These are phyloP conservation scores for Mycalesis mineus DNA, from an alignment of 2,888 invertebrate genomes.

Conservation along the genomic window DNA sequence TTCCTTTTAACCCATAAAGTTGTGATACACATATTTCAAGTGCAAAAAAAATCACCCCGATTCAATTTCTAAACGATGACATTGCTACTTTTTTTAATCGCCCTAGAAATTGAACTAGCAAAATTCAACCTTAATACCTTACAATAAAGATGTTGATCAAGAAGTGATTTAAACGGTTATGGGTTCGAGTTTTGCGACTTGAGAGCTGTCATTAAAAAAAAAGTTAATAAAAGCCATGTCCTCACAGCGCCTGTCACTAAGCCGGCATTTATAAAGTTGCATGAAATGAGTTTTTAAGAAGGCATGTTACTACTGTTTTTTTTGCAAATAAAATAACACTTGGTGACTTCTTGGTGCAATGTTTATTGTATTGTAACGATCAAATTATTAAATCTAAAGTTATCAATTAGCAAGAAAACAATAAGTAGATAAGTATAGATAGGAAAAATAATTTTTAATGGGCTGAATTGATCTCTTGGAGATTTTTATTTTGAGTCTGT, in stretches of 20 bases:
- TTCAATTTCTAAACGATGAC: slow-evolving; percentile 28
- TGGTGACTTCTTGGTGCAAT: too few relatives aligned
- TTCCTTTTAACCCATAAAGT: slow-evolving; percentile 10
- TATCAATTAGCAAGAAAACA: too few relatives aligned
- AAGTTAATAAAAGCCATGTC: slow-evolving; percentile 4
- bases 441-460: too few relatives aligned
- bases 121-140: neutral
- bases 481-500: too few relatives aligned
- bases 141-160: slow-evolving; percentile 5
- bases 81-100: slow-evolving; percentile 18
- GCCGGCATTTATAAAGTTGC: slow-evolving; percentile 60
- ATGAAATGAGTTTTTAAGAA: slow-evolving; percentile 59
- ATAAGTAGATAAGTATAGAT: too few relatives aligned
- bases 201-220: slow-evolving; percentile 21
- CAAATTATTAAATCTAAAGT: too few relatives aligned
- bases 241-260: slow-evolving; percentile 16
- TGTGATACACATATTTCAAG: slow-evolving; percentile 20
- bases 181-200: slow-evolving; percentile 11
- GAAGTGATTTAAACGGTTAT: neutral
- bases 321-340: too few relatives aligned
- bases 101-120: neutral
- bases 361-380: too few relatives aligned
- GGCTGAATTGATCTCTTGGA: too few relatives aligned
- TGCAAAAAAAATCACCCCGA: slow-evolving; percentile 23
- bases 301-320: slow-evolving; percentile 22